Percentiles rank a stretch among this genome's conserved stretches.
Evolutionary conservation across 2,888 invertebrate genomes (phyloP).

Genomic region (Phragmatobia fuliginosa): DNA sequence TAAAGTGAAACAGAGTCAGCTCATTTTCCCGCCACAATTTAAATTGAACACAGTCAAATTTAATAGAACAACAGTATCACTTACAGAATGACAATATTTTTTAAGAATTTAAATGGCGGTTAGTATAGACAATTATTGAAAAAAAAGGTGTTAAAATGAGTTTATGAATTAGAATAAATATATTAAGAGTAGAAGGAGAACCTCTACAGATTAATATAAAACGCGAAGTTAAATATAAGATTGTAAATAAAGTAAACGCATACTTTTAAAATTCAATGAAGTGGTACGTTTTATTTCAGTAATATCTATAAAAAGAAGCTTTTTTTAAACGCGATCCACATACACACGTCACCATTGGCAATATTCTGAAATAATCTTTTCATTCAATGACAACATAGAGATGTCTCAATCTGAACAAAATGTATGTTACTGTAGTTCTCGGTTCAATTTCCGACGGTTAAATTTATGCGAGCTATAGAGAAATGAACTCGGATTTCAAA

Average conservation of each 20-base stretch:
- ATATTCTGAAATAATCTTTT: slow-evolving; percentile 20
- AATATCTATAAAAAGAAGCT: slow-evolving; percentile 18
- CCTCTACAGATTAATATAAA: no score
- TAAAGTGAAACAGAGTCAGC: background rate
- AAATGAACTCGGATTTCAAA: background rate
- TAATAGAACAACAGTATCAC: background rate
- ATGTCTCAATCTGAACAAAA: background rate
- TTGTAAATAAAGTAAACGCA: background rate
- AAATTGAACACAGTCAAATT: background rate
- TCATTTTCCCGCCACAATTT: background rate
- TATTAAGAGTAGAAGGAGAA: no score
- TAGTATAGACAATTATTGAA: background rate
- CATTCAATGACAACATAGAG: slow-evolving; percentile 3
- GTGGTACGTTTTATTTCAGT: slow-evolving; percentile 16
- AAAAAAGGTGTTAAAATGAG: background rate
- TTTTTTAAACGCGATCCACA: slow-evolving; percentile 28
- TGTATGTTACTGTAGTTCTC: background rate
- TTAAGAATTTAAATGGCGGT: no score
- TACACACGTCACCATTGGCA: slow-evolving; percentile 38
- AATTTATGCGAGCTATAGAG: background rate
- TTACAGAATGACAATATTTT: background rate
- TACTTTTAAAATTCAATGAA: slow-evolving; percentile 6
- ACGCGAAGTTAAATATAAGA: background rate
- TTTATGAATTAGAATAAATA: background rate
- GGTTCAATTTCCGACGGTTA: background rate